A percentile compares a stretch with the other conserved stretches of the same genome.
phyloP scores from a whole-genome alignment of 2,888 invertebrate genomes.

The Acrobasis repandana region DNA sequence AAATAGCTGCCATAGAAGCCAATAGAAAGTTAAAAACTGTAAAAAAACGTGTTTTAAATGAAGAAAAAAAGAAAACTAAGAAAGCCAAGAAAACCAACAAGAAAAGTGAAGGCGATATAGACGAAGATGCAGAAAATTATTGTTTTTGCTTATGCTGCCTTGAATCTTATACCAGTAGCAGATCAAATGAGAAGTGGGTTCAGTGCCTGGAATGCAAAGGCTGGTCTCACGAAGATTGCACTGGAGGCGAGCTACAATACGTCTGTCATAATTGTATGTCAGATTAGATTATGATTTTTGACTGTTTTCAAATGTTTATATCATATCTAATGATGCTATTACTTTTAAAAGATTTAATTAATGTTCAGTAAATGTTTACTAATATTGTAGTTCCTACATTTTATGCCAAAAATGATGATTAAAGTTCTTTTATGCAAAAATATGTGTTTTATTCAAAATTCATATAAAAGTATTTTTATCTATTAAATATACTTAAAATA shows the following conservation, averaged over 20 bases:
- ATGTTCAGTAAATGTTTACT: no score
- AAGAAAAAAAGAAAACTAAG: background rate
- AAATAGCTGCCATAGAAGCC: background rate
- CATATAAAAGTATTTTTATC: no score
- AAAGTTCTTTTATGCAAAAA: no score
- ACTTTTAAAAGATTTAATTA: no score
- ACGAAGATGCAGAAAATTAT: background rate
- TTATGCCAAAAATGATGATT: no score
- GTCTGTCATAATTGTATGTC: no score
- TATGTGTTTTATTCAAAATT: no score
- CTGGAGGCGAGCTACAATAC: conserved; percentile 17
- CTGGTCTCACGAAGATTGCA: conserved; percentile 27
- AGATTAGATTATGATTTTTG: no score
- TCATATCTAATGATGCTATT: no score
- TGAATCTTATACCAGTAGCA: conserved; percentile 15
- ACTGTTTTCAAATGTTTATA: no score
- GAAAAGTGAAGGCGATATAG: background rate
- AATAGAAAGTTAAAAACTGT: background rate
- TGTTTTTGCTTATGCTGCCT: background rate
- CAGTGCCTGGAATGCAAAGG: conserved; percentile 28
- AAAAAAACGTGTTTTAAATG: background rate
- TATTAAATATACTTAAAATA: no score
- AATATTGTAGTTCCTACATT: no score
- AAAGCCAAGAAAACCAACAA: background rate
- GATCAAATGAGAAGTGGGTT: conserved; percentile 29